These are phyloP conservation scores for Sinocyclocheilus grahami DNA, from an alignment of 2,113 vertebrate species.

Conservation along the genomic window DNA sequence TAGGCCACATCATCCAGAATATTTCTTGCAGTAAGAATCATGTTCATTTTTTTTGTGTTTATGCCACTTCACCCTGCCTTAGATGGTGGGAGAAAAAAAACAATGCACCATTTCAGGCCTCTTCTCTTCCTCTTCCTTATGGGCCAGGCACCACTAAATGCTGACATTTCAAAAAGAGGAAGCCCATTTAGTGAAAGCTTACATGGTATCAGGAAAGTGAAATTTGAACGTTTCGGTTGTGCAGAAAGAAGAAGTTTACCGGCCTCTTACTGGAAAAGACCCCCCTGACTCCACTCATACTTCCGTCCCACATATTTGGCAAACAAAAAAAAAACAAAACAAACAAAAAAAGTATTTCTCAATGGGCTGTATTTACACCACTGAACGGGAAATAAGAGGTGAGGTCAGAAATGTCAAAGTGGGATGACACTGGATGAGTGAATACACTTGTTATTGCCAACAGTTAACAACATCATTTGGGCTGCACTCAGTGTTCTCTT, in stretches of 20 bases:
- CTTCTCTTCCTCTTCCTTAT: conserved; percentile 13
- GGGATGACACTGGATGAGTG: not conserved
- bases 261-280: conserved; percentile 56
- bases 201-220: conserved; percentile 54
- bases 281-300: conserved; percentile 43
- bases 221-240: conserved; percentile 55
- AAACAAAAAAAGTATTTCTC: too few relatives aligned
- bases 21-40: too few relatives aligned
- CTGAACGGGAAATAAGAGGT: conserved; percentile 9
- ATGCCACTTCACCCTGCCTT: not conserved
- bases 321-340: conserved; percentile 10
- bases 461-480: not conserved
- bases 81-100: not conserved
- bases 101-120: not conserved
- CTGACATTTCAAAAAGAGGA: conserved; percentile 56
- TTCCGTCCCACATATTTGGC: conserved; percentile 38
- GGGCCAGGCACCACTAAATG: conserved; percentile 17
- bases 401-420: conserved; percentile 16
- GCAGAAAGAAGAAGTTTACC: conserved; percentile 60
- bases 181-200: conserved; percentile 45
- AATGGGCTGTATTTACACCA: not conserved
- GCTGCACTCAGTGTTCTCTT: not conserved
- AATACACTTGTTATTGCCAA: conserved; percentile 10
- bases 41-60: not conserved
- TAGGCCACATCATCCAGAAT: too few relatives aligned